These are phyloP conservation scores for Nomada lathburiana DNA, from an alignment of 2,888 invertebrate species.

Conservation along the genomic window DNA sequence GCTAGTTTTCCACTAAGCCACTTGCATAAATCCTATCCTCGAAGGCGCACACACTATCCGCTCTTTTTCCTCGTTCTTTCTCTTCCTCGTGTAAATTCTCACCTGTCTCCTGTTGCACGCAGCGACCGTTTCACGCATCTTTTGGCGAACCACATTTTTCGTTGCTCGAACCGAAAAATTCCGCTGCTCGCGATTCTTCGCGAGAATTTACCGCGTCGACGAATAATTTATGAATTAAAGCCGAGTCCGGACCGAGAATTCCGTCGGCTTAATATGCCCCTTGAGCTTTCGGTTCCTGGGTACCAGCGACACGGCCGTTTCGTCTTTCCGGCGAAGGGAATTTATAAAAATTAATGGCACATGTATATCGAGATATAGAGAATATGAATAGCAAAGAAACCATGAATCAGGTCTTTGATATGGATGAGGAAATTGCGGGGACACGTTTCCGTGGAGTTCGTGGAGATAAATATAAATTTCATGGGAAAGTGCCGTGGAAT, in stretches of 20 bases:
- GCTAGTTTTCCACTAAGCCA: not conserved
- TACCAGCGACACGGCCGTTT: slow-evolving; percentile 1
- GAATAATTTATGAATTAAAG: slow-evolving; percentile 63
- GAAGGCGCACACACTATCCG: not conserved
- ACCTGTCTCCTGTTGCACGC: slow-evolving; percentile 49
- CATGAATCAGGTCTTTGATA: too few relatives aligned
- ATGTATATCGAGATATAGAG: not conserved
- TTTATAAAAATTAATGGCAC: slow-evolving; percentile 13
- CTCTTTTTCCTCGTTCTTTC: not conserved
- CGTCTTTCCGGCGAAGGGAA: not conserved
- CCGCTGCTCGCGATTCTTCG: slow-evolving; percentile 12
- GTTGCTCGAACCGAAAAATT: slow-evolving; percentile 56
- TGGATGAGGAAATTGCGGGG: not conserved
- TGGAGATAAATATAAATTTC: too few relatives aligned
- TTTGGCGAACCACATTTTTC: slow-evolving; percentile 49
- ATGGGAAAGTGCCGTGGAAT: too few relatives aligned
- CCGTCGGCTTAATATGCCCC: slow-evolving; percentile 16
- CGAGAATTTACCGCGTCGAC: slow-evolving; percentile 38
- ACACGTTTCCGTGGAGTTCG: too few relatives aligned
- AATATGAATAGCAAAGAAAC: not conserved
- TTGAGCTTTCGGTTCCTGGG: slow-evolving; percentile 10
- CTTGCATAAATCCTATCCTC: slow-evolving; percentile 28
- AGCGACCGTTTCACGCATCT: slow-evolving; percentile 67
- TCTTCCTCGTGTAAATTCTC: not conserved
- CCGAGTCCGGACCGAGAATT: not conserved